Evolutionary conservation across 2,113 vertebrate species (phyloP).

Genomic region (Plectropomus leopardus): DNA sequence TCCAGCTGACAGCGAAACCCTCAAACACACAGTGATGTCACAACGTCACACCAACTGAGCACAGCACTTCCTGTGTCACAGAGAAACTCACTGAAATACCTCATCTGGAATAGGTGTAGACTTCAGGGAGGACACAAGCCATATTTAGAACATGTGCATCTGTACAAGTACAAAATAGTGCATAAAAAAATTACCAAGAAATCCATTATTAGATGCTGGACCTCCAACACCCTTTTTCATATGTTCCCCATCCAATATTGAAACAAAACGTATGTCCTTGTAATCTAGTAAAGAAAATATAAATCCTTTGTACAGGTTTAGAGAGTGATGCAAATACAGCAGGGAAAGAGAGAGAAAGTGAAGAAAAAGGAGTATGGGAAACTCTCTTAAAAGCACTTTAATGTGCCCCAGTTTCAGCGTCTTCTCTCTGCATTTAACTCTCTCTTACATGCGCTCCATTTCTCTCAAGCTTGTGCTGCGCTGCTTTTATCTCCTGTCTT

Average conservation of each 20-base stretch:
- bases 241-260: no score
- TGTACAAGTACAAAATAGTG: no score
- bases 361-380: neutral
- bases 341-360: neutral
- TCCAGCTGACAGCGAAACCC: slow-evolving; percentile 44
- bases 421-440: slow-evolving; percentile 22
- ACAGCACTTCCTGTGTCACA: slow-evolving; percentile 41
- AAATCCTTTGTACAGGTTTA: neutral
- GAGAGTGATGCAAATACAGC: slow-evolving; percentile 19
- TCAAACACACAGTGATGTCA: slow-evolving; percentile 60
- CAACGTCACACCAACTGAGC: slow-evolving; percentile 15
- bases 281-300: neutral
- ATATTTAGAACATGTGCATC: no score
- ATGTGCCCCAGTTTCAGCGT: slow-evolving; percentile 39
- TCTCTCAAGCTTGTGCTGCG: slow-evolving; percentile 23
- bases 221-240: no score
- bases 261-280: no score
- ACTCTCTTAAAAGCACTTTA: slow-evolving; percentile 54
- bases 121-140: no score
- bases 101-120: no score
- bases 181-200: no score
- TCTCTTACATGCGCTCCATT: slow-evolving; percentile 46
- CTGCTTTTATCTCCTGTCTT: slow-evolving; percentile 39
- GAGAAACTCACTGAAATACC: slow-evolving; percentile 9
- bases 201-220: no score